A percentile compares a stretch with the other conserved stretches of the same genome.
These are phyloP conservation scores for Plectrocnemia conspersa DNA, from an alignment of 1,140 invertebrate genomes.

Conservation along the genomic window DNA sequence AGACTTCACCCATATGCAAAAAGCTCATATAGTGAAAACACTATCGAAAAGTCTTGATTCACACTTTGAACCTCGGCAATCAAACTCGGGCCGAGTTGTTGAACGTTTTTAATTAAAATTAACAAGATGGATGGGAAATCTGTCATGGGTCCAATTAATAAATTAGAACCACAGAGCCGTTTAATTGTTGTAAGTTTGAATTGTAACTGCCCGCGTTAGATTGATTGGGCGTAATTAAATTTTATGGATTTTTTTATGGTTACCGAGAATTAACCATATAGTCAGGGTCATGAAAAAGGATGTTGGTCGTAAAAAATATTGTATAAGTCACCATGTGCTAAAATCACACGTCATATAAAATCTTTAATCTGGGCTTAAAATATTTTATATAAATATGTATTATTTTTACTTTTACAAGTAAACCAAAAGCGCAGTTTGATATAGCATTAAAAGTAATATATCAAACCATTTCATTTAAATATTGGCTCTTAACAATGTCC, in stretches of 20 bases:
- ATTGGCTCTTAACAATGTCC: too few relatives aligned
- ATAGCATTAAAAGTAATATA: too few relatives aligned
- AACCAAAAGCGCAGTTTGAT: too few relatives aligned
- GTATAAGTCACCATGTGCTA: too few relatives aligned
- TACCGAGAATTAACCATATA: neutral
- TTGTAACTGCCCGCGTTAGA: slow-evolving; percentile 8
- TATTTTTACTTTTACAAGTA: too few relatives aligned
- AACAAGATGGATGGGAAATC: slow-evolving; percentile 20
- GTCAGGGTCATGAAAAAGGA: neutral
- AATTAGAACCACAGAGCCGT: neutral
- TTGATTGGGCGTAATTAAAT: slow-evolving; percentile 7
- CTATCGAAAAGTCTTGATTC: too few relatives aligned
- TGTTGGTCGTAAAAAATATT: neutral
- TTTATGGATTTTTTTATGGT: neutral
- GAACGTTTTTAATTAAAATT: slow-evolving; percentile 22
- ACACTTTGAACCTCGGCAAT: neutral
- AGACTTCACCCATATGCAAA: neutral
- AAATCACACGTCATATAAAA: too few relatives aligned
- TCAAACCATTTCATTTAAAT: too few relatives aligned
- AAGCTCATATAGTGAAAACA: too few relatives aligned
- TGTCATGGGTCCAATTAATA: neutral
- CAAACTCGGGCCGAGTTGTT: slow-evolving; percentile 7
- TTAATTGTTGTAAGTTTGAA: slow-evolving; percentile 15
- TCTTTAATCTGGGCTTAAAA: too few relatives aligned
- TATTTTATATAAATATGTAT: too few relatives aligned